Percentiles rank a stretch among this genome's conserved stretches.
These are phyloP conservation scores for Caenorhabditis tropicalis DNA, from an alignment of 1,140 invertebrate genomes.

Conservation along the genomic window DNA sequence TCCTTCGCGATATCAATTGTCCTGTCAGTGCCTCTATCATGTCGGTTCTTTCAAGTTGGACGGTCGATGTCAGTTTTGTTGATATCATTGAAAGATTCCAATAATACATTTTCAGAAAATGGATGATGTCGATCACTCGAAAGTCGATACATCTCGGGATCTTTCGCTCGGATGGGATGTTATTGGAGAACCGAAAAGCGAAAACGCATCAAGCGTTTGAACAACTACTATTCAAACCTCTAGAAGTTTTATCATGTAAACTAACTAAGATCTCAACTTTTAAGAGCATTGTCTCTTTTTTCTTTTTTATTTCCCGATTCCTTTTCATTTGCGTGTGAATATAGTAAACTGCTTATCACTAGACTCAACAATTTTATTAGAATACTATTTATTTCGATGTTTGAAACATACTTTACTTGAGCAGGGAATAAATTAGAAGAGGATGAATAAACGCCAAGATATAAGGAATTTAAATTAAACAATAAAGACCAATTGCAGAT, in stretches of 20 bases:
- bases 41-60: not conserved
- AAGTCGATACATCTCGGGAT: not conserved
- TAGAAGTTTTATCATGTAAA: constrained; percentile 26
- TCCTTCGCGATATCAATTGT: not conserved
- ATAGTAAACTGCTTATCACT: too few species aligned
- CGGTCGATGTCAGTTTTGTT: not conserved
- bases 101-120: not conserved
- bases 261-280: not conserved
- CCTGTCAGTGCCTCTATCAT: not conserved
- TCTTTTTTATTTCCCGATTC: too few species aligned
- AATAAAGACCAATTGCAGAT: too few species aligned
- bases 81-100: not conserved
- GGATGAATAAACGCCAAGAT: too few species aligned
- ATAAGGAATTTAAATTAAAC: too few species aligned
- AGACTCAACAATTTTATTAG: too few species aligned
- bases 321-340: too few species aligned
- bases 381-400: too few species aligned
- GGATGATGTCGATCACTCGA: not conserved
- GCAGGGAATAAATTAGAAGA: too few species aligned
- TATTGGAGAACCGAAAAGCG: not conserved
- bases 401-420: too few species aligned
- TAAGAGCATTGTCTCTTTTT: not conserved
- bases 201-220: not conserved
- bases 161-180: not conserved
- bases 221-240: not conserved